Conservation (phyloP, 2,113 vertebrate species). For the Muntiacus muntjak region DNA sequence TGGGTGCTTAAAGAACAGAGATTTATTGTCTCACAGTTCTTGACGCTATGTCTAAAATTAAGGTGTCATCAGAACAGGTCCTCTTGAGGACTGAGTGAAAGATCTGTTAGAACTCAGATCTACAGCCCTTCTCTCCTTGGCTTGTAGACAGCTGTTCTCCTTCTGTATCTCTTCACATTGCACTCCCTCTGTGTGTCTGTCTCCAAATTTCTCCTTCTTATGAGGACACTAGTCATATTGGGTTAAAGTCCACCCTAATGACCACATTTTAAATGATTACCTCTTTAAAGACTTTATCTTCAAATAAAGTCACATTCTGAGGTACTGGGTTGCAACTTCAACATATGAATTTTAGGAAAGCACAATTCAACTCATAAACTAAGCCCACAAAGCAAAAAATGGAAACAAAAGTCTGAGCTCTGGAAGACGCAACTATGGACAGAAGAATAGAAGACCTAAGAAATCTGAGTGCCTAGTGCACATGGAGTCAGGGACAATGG, state of each 20-base stretch:
- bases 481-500: background rate
- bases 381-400: background rate
- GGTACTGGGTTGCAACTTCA: background rate
- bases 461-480: background rate
- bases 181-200: background rate
- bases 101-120: background rate
- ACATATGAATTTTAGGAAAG: background rate
- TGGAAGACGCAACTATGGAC: background rate
- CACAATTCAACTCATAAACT: background rate
- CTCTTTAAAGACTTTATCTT: background rate
- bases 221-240: background rate
- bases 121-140: background rate
- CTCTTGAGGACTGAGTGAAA: background rate
- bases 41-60: background rate
- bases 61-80: background rate
- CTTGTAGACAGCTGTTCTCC: background rate
- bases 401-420: background rate
- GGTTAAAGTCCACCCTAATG: background rate
- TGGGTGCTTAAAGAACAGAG: background rate
- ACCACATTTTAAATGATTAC: background rate
- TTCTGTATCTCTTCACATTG: background rate
- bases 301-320: background rate
- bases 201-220: background rate
- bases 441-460: background rate
- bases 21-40: background rate